Evolutionary conservation across 2,888 invertebrate genomes (phyloP).

Genomic region (Phania funesta): DNA sequence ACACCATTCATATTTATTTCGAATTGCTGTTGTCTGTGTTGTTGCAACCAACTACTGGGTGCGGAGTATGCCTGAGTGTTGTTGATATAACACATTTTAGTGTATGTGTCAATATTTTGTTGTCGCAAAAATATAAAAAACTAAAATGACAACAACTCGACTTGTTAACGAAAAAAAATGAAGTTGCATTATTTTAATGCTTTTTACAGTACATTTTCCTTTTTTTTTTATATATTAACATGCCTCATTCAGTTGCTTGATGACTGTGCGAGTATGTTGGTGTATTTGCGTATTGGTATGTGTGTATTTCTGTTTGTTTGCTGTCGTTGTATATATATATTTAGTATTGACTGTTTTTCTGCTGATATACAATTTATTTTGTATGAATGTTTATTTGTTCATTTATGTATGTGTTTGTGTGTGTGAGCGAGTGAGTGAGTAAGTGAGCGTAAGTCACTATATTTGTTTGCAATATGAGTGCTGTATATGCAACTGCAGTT

Average conservation of each 20-base stretch:
- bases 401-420: background rate
- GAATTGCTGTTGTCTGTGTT: slow-evolving; percentile 20
- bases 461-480: slow-evolving; percentile 29
- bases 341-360: slow-evolving; percentile 51
- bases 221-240: background rate
- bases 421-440: background rate
- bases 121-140: slow-evolving; percentile 8
- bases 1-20: slow-evolving; percentile 30
- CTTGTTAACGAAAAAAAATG: slow-evolving; percentile 22
- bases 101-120: slow-evolving; percentile 61
- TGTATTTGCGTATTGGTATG: no score
- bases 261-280: background rate
- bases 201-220: slow-evolving; percentile 48
- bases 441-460: slow-evolving; percentile 3
- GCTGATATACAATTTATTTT: slow-evolving; percentile 51
- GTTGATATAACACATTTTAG: slow-evolving; percentile 51
- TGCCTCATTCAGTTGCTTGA: slow-evolving; percentile 32
- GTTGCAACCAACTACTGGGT: slow-evolving; percentile 6
- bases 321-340: no score
- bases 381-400: slow-evolving; percentile 29
- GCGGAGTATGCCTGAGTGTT: background rate
- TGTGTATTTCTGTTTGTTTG: background rate
- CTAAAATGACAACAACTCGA: slow-evolving; percentile 17
- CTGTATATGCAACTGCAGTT: background rate
- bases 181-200: slow-evolving; percentile 63